phyloP scores from a whole-genome alignment of 2,113 vertebrate genomes.

The Prietella phreatophila region DNA sequence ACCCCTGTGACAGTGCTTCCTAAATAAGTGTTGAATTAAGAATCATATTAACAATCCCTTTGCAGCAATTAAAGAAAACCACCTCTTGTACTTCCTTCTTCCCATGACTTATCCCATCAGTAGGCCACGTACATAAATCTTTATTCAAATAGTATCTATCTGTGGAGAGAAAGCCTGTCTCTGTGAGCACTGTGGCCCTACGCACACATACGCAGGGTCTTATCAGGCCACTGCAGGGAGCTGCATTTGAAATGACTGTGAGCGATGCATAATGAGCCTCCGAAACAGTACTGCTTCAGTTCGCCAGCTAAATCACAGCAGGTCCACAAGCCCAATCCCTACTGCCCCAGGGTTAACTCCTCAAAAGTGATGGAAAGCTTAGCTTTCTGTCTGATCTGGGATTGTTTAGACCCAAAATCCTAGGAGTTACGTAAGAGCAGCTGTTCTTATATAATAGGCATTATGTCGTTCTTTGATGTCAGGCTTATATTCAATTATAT shows the following conservation, averaged over 20 bases:
- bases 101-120: neutral
- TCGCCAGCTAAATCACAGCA: slow-evolving; percentile 69
- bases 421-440: slow-evolving; percentile 48
- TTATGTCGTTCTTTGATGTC: slow-evolving; percentile 42
- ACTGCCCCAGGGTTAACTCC: slow-evolving; percentile 59
- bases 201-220: slow-evolving; percentile 59
- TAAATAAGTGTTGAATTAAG: neutral
- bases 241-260: slow-evolving; percentile 59
- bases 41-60: neutral
- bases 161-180: slow-evolving; percentile 55
- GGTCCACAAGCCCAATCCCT: slow-evolving; percentile 65
- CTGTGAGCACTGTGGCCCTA: slow-evolving; percentile 54
- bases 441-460: slow-evolving; percentile 48
- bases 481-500: neutral
- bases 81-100: neutral
- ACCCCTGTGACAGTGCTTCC: neutral
- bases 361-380: slow-evolving; percentile 48
- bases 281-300: slow-evolving; percentile 62
- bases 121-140: slow-evolving; percentile 18
- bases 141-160: slow-evolving; percentile 25
- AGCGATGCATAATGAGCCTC: slow-evolving; percentile 61
- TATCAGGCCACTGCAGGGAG: slow-evolving; percentile 71
- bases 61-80: neutral
- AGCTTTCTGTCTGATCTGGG: slow-evolving; percentile 34
- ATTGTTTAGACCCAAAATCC: slow-evolving; percentile 47